These are phyloP conservation scores for Rhopilema esculentum DNA, from an alignment of 30 jellyfish, hydroid and myxozoan genomes.

Conservation along the genomic window DNA sequence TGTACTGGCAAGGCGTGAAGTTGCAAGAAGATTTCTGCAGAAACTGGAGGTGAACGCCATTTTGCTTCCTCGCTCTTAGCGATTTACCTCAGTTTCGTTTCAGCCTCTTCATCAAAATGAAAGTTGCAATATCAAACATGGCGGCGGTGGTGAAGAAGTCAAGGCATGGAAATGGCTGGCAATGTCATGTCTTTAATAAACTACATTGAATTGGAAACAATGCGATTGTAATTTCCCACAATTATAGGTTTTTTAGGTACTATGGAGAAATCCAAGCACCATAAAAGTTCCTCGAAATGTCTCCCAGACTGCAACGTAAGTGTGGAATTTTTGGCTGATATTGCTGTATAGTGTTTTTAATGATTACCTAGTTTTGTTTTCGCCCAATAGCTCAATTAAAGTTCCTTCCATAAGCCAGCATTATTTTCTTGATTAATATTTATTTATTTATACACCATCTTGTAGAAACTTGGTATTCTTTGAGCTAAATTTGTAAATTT, in stretches of 20 bases:
- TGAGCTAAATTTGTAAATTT: too few species aligned
- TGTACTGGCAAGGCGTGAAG: slow-evolving; percentile 19
- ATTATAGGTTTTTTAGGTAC: too few species aligned
- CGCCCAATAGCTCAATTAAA: neutral
- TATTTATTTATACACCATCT: too few species aligned
- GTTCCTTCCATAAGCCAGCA: neutral
- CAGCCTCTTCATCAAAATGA: neutral
- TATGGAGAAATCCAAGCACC: slow-evolving; percentile 55
- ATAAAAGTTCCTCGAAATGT: slow-evolving; percentile 19
- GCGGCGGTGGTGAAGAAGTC: neutral
- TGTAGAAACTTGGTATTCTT: too few species aligned
- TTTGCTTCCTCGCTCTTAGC: neutral
- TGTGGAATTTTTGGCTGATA: neutral
- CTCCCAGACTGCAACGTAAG: slow-evolving; percentile 58
- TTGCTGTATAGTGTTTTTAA: neutral
- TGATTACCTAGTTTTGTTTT: too few species aligned
- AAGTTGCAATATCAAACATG: neutral
- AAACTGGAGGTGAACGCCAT: slow-evolving; percentile 39
- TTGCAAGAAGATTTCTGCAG: slow-evolving; percentile 5
- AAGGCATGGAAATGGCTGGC: neutral
- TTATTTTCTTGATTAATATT: too few species aligned
- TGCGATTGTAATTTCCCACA: too few species aligned
- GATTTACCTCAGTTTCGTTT: neutral
- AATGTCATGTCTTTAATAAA: too few species aligned
- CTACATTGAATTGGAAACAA: too few species aligned